These are phyloP conservation scores for Pogona vitticeps DNA, from an alignment of 2,113 vertebrate genomes.

Conservation along the genomic window DNA sequence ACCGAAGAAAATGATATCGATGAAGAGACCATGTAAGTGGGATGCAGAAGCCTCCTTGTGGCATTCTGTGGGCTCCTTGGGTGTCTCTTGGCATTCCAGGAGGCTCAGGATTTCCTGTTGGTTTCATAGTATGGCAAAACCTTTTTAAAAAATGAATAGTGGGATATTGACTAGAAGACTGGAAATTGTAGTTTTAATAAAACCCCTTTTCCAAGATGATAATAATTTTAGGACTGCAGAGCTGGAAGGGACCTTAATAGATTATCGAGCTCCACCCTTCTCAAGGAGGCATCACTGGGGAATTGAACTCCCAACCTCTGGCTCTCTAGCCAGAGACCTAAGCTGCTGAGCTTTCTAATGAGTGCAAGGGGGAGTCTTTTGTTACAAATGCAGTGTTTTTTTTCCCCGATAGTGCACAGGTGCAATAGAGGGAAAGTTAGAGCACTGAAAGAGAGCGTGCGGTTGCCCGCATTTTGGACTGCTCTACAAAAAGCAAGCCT, in stretches of 20 bases:
- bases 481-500: background rate
- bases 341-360: background rate
- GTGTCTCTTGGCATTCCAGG: background rate
- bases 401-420: no score
- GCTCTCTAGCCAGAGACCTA: no score
- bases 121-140: background rate
- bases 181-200: background rate
- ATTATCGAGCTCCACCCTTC: background rate
- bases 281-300: no score
- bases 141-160: background rate
- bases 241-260: background rate
- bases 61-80: background rate
- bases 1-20: conserved; percentile 99
- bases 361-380: background rate
- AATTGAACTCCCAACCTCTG: background rate
- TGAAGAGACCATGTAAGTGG: conserved; percentile 95
- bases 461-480: no score
- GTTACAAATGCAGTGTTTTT: background rate
- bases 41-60: background rate
- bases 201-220: no score
- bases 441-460: background rate
- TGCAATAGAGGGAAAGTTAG: background rate
- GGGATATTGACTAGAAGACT: background rate
- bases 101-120: background rate
- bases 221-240: background rate